Evolutionary conservation across 2,888 invertebrate species (phyloP).

Genomic region (Merodon equestris): DNA sequence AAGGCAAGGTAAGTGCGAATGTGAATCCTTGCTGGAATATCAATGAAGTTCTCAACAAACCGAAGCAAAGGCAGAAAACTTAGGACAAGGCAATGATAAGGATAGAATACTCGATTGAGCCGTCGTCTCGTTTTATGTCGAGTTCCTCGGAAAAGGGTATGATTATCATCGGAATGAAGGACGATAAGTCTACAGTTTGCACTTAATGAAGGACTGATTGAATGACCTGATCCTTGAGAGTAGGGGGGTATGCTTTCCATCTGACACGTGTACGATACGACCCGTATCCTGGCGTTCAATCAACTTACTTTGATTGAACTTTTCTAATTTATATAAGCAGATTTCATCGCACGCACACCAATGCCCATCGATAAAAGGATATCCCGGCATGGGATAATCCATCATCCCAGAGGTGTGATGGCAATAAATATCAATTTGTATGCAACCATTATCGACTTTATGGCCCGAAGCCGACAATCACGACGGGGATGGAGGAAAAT

Average conservation of each 20-base stretch:
- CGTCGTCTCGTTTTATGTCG: conserved; percentile 6
- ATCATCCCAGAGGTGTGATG: background rate
- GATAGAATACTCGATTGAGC: conserved; percentile 2
- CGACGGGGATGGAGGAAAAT: too few species aligned
- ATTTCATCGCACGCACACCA: background rate
- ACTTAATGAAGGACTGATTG: background rate
- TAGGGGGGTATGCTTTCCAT: conserved; percentile 5
- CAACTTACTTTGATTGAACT: conserved; percentile 20
- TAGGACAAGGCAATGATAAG: too few species aligned
- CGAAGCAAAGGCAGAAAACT: background rate
- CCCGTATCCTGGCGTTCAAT: conserved; percentile 9
- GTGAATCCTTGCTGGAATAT: conserved; percentile 2
- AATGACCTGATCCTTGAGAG: too few species aligned
- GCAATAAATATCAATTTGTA: conserved; percentile 55
- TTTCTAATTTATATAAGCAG: conserved; percentile 34
- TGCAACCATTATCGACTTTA: conserved; percentile 41
- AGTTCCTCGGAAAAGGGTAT: conserved; percentile 13
- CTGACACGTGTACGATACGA: conserved; percentile 34
- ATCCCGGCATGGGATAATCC: background rate
- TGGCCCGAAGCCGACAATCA: too few species aligned
- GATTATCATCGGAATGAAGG: conserved; percentile 12
- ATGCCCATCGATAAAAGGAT: conserved; percentile 5
- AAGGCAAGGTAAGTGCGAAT: too few species aligned
- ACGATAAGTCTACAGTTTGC: background rate
- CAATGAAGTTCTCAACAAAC: conserved; percentile 25